phyloP scores from a whole-genome alignment of 2,888 invertebrate genomes.

The Phytoseiulus persimilis region DNA sequence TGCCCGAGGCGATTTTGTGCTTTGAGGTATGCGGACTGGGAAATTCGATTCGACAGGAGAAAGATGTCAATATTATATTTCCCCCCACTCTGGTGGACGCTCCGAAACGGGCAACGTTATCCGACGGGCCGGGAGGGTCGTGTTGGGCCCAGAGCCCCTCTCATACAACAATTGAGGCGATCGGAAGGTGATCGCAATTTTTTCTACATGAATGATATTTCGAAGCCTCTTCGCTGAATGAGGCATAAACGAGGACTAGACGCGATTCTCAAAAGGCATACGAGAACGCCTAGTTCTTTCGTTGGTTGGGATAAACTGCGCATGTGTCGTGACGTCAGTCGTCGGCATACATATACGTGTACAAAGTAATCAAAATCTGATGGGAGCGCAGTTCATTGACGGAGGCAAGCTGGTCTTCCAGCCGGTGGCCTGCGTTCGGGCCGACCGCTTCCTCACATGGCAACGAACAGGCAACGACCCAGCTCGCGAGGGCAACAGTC shows the following conservation, averaged over 20 bases:
- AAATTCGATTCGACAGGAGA: not conserved
- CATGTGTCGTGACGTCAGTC: not conserved
- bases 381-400: slow-evolving; percentile 20
- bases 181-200: too few relatives aligned
- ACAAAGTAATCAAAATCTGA: slow-evolving; percentile 28
- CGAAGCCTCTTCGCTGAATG: too few relatives aligned
- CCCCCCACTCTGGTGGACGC: not conserved
- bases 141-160: too few relatives aligned
- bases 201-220: too few relatives aligned
- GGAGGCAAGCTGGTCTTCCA: not conserved
- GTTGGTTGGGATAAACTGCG: not conserved
- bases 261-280: too few relatives aligned
- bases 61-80: not conserved
- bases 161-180: too few relatives aligned
- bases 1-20: not conserved
- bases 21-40: not conserved
- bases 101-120: not conserved
- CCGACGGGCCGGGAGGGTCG: too few relatives aligned
- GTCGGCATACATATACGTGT: not conserved
- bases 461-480: not conserved
- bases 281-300: too few relatives aligned
- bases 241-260: too few relatives aligned
- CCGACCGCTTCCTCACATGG: not conserved
- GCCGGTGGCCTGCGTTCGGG: not conserved
- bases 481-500: not conserved